Conservation (phyloP, 2,113 vertebrate genomes). For the Misgurnus anguillicaudatus region DNA sequence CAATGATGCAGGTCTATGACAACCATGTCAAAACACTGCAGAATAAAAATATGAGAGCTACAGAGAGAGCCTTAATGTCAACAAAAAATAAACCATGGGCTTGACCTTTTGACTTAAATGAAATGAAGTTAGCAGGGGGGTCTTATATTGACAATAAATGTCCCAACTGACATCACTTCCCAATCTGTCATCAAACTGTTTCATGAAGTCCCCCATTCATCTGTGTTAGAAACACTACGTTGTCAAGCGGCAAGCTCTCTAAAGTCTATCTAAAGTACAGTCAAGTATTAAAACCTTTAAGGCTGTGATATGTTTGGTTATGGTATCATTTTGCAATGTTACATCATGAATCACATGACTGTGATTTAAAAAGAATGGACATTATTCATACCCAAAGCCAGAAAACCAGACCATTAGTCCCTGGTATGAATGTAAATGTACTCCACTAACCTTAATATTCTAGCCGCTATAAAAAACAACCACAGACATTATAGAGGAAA, state of each 20-base stretch:
- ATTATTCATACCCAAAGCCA: too few species aligned
- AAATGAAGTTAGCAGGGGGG: neutral
- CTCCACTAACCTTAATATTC: constrained; percentile 24
- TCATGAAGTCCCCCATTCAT: neutral
- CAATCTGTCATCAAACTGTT: neutral
- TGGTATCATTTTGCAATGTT: too few species aligned
- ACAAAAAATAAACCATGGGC: neutral
- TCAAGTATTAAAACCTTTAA: neutral
- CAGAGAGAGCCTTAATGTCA: neutral
- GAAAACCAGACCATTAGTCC: neutral
- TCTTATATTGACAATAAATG: too few species aligned
- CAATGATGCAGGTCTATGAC: constrained; percentile 25
- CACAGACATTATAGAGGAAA: neutral
- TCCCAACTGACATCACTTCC: neutral
- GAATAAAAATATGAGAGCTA: constrained; percentile 1
- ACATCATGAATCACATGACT: too few species aligned
- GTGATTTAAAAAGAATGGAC: too few species aligned
- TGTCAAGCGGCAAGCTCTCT: neutral
- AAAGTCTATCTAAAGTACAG: neutral
- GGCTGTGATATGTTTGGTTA: too few species aligned
- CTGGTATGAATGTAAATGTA: constrained; percentile 34
- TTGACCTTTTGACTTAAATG: neutral
- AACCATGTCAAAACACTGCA: neutral
- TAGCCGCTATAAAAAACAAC: constrained; percentile 47
- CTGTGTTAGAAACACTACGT: neutral